Evolutionary conservation across 2,888 invertebrate species (phyloP), one percentile per base, ranked within the genome.

Genomic region (Seira musarum): DNA sequence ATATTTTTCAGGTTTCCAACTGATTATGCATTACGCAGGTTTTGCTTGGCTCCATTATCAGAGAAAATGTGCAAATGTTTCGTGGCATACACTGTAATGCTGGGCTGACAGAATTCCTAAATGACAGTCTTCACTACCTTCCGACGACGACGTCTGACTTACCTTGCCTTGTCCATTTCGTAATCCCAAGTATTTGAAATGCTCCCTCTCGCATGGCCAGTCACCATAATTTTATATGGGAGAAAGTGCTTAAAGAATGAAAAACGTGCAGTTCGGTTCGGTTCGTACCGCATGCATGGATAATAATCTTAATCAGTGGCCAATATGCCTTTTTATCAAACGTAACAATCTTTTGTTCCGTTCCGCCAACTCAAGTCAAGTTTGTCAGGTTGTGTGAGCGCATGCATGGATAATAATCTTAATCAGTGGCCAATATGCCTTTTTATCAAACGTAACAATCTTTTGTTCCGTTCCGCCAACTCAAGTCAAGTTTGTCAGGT

Each of bases 221-320:
- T 53, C 49, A 60, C 60, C 77, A 46, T 10, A 13, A 40, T 5
- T 5, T 5, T 8, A 5, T 5, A 13, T 8, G 40, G 40, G 40
- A 40, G 40, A 40, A 40, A 40, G 40, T 40, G n/a, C n/a, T n/a
- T n/a, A n/a, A n/a, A n/a, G n/a, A n/a, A 40, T 40, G 40, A 40
- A 5, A 40, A 8, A 40, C 40, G 40, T 40, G 40, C 40, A 8
- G 40, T 40, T 40, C 6, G 6, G 6, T 40, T 5, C 40, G 40
- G 6, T 40, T 5, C 40, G 6, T 5, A 8, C 6, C 5, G 40
- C 5, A 22, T 65, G 22, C 15, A 19, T 6, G 17, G 75, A 80
- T 80, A 75, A 70, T 63, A 40, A 80, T 80, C 80, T 80, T 80
- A 75, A 80, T 80, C 80, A 80, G 80, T 75, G 80, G 67, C 75